Evolutionary conservation across 2,113 vertebrate genomes (phyloP).

Genomic region (Oryzias javanicus): DNA sequence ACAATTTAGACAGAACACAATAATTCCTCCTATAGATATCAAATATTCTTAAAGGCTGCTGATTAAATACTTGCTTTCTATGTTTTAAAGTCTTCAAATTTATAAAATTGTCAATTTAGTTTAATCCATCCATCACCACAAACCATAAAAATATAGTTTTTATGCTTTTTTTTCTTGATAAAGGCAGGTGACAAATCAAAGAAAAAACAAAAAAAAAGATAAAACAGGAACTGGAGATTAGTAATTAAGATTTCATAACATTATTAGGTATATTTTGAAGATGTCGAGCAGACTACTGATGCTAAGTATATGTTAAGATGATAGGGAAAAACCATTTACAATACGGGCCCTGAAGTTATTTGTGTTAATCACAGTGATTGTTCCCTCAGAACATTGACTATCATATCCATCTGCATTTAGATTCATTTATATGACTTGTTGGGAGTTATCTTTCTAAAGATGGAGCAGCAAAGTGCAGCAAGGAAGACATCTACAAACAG

Average conservation of each 20-base stretch:
- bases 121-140: slow-evolving; percentile 48
- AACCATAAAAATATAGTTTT: slow-evolving; percentile 1
- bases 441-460: too few relatives aligned
- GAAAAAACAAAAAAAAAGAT: not conserved
- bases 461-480: too few relatives aligned
- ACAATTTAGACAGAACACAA: too few relatives aligned
- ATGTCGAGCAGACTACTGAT: not conserved
- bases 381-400: not conserved
- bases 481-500: not conserved
- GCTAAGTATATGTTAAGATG: not conserved
- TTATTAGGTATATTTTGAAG: not conserved
- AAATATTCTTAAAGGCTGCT: too few relatives aligned
- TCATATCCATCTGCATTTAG: not conserved
- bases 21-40: too few relatives aligned
- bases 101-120: not conserved
- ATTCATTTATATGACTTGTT: too few relatives aligned
- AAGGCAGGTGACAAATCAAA: slow-evolving; percentile 6
- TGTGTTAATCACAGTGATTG: not conserved
- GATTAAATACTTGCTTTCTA: too few relatives aligned
- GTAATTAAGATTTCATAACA: not conserved
- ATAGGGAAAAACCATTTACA: not conserved
- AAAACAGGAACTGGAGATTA: not conserved
- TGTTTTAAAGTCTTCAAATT: too few relatives aligned
- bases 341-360: not conserved
- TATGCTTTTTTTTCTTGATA: too few relatives aligned